Evolutionary conservation across 2,888 invertebrate genomes (phyloP), one percentile per base, ranked within the genome.

Genomic region (Acleris cristana): DNA sequence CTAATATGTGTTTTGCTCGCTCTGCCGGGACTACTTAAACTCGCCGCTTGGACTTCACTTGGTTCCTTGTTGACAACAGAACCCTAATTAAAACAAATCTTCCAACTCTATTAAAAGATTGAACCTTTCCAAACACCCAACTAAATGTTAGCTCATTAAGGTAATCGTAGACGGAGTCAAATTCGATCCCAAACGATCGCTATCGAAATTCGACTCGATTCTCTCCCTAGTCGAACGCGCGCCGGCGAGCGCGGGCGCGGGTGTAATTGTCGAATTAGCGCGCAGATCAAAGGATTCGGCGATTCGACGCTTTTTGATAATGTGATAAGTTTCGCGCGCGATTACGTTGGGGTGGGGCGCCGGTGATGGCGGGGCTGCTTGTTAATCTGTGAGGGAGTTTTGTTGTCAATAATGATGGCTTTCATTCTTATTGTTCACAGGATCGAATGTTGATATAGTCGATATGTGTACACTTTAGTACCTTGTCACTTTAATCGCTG

Each of bases 231-330:
- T 30, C 49, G 57, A 51, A 62, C 54, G 23, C 66, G 59, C 64
- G 56, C 56, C 58, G 58, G 58, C 45, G 71, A 61, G 70, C 49
- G 65, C 70, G 70, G 74, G 34, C 34, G 67, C 70, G 70, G 74
- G 82, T 82, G 87, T 92, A 90, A 92, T 90, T 86, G 90, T 87
- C 86, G 80, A 90, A 90, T 91, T 90, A 91, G 87, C 87, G 85
- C 40, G 70, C 74, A 85, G 88, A 91, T 91, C 91, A 92, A 91
- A 91, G 91, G 91, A 89, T 88, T 85, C 86, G 82, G 74, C 85
- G 87, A 88, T 88, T 90, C 88, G 88, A 81, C 85, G 88, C 90
- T 86, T 90, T 91, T 89, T 87, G 85, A 91, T 92, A 90, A 91
- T 88, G 90, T 86, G 90, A 91, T 92, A 92, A 91, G 85, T 90